Percentiles rank a stretch among this genome's conserved stretches.
These are phyloP conservation scores for Coracias cyanogaster DNA, from an alignment of 2,797 vertebrate genomes.

Conservation along the genomic window DNA sequence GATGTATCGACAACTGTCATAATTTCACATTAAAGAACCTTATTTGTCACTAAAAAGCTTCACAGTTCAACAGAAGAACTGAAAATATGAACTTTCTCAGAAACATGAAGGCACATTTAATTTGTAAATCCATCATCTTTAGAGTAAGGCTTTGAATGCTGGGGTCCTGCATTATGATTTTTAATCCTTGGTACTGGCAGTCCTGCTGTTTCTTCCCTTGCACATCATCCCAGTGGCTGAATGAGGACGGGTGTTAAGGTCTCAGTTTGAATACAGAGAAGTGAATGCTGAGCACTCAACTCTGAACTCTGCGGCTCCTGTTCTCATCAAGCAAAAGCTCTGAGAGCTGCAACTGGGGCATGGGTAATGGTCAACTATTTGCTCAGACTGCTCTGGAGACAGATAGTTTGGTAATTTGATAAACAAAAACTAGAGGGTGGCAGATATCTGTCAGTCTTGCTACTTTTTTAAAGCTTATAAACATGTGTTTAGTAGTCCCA, in stretches of 20 bases:
- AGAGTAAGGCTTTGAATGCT: not conserved
- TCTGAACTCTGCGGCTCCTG: not conserved
- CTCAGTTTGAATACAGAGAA: not conserved
- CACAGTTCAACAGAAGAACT: not conserved
- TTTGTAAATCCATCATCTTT: not conserved
- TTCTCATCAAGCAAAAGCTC: not conserved
- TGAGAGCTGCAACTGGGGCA: rapidly evolving
- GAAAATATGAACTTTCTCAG: not conserved
- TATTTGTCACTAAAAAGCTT: not conserved
- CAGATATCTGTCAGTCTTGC: not conserved
- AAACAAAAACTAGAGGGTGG: not conserved
- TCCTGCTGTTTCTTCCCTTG: not conserved
- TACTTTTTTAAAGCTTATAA: not conserved
- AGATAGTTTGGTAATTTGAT: not conserved
- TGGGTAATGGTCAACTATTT: not conserved
- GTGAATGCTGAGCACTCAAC: not conserved
- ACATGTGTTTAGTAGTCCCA: not conserved
- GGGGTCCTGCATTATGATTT: not conserved
- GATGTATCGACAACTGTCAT: not conserved
- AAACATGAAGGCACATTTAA: not conserved
- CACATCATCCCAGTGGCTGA: not conserved
- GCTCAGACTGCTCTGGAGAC: not conserved
- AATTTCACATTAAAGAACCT: not conserved
- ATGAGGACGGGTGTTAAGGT: not conserved
- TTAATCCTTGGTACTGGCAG: not conserved